A percentile compares a stretch with the other conserved stretches of the same genome.
phyloP scores from a whole-genome alignment of 2,888 invertebrate species.

The Pyrochroa serraticornis region DNA sequence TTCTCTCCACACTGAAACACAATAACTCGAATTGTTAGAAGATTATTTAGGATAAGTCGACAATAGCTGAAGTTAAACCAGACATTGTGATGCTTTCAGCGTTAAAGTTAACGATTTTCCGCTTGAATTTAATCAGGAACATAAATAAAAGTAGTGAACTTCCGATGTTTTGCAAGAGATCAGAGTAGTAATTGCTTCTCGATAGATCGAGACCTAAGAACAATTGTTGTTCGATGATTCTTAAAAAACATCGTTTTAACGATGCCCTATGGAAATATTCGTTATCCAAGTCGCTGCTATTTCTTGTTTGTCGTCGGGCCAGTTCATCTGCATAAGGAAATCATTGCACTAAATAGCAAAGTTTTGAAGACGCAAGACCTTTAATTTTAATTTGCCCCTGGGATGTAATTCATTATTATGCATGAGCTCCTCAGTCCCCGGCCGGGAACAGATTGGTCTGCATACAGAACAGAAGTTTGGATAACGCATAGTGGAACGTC shows the following conservation, averaged over 20 bases:
- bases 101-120: not conserved
- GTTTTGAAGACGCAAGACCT: slow-evolving; percentile 59
- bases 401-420: slow-evolving; percentile 62
- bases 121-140: too few relatives aligned
- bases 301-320: slow-evolving; percentile 13
- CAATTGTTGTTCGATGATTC: too few relatives aligned
- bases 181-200: too few relatives aligned
- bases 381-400: slow-evolving; percentile 61
- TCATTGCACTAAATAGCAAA: slow-evolving; percentile 60
- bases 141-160: too few relatives aligned
- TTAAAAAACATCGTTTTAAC: too few relatives aligned
- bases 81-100: not conserved
- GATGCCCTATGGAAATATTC: too few relatives aligned
- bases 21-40: slow-evolving; percentile 3
- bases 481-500: slow-evolving; percentile 47
- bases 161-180: too few relatives aligned
- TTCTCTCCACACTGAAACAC: not conserved
- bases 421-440: slow-evolving; percentile 57
- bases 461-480: slow-evolving; percentile 57
- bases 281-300: not conserved
- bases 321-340: slow-evolving; percentile 55
- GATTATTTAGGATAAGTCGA: not conserved
- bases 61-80: not conserved
- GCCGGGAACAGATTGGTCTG: slow-evolving; percentile 56
- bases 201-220: too few relatives aligned